Percentiles rank a stretch among this genome's conserved stretches.
These are phyloP conservation scores for Drosophila tristis DNA, from an alignment of 1,140 invertebrate genomes.

Conservation along the genomic window DNA sequence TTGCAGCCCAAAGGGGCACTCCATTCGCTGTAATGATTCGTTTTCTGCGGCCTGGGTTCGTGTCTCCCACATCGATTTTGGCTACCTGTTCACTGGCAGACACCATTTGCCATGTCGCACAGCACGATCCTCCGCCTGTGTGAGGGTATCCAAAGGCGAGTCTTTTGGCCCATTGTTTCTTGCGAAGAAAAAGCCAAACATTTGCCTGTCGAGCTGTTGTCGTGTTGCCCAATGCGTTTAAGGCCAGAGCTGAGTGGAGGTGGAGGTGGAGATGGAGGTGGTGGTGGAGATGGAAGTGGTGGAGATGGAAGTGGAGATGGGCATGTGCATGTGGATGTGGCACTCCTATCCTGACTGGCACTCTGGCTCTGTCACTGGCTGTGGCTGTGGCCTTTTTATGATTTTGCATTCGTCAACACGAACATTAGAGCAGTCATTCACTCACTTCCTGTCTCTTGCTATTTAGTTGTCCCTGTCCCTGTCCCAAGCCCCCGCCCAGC, in stretches of 20 bases:
- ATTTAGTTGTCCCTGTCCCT: background rate
- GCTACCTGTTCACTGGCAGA: too few species aligned
- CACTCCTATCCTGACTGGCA: too few species aligned
- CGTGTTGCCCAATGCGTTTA: slow-evolving; percentile 62
- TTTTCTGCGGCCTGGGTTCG: too few species aligned
- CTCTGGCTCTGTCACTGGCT: background rate
- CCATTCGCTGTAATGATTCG: too few species aligned
- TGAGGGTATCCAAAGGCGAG: too few species aligned
- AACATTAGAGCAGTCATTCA: slow-evolving; percentile 47
- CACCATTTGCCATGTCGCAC: too few species aligned
- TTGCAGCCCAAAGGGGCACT: too few species aligned
- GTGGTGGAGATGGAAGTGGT: background rate
- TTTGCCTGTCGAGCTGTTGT: slow-evolving; percentile 69
- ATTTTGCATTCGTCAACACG: slow-evolving; percentile 74
- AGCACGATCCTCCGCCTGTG: too few species aligned
- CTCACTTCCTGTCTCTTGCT: background rate
- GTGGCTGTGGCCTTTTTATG: slow-evolving; percentile 46
- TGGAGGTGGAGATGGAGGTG: slow-evolving; percentile 4
- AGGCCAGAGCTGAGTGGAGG: background rate
- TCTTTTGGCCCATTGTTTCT: too few species aligned
- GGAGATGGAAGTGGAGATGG: too few species aligned
- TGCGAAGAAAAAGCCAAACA: slow-evolving; percentile 53
- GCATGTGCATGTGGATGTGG: background rate
- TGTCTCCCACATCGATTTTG: too few species aligned
- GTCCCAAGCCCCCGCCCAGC: too few species aligned